Evolutionary conservation across 2,113 vertebrate genomes (phyloP).

Genomic region (Phyllostomus discolor): DNA sequence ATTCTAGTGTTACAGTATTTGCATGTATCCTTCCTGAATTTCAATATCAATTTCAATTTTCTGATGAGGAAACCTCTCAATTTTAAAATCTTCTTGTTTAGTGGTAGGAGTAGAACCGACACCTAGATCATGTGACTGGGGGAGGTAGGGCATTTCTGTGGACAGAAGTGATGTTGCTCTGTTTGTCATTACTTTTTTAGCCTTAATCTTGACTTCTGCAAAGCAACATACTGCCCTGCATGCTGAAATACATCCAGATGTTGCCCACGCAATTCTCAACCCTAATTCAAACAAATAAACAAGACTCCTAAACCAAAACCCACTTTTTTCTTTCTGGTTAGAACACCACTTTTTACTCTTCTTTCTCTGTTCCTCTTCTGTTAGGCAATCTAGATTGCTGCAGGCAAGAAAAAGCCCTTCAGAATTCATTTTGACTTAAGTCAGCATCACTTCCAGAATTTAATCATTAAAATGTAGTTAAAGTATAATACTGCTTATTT

Average conservation of each 20-base stretch:
- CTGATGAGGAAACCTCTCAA: neutral
- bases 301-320: neutral
- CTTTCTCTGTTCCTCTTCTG: neutral
- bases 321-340: neutral
- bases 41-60: neutral
- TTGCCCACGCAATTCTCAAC: neutral
- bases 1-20: neutral
- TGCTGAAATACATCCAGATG: neutral
- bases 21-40: neutral
- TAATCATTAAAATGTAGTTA: slow-evolving; percentile 42
- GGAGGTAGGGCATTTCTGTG: no score
- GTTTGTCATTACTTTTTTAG: neutral
- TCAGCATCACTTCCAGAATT: neutral
- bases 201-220: neutral
- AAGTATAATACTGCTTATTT: slow-evolving; percentile 2
- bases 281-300: neutral
- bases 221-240: neutral
- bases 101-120: neutral
- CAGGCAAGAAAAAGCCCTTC: neutral
- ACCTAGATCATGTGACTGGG: neutral
- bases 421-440: slow-evolving; percentile 13
- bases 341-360: neutral
- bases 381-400: neutral
- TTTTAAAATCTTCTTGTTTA: neutral
- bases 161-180: neutral